A percentile compares a stretch with the other conserved stretches of the same genome.
phyloP scores from a whole-genome alignment of 2,888 invertebrate genomes.

The Sericinus montela region DNA sequence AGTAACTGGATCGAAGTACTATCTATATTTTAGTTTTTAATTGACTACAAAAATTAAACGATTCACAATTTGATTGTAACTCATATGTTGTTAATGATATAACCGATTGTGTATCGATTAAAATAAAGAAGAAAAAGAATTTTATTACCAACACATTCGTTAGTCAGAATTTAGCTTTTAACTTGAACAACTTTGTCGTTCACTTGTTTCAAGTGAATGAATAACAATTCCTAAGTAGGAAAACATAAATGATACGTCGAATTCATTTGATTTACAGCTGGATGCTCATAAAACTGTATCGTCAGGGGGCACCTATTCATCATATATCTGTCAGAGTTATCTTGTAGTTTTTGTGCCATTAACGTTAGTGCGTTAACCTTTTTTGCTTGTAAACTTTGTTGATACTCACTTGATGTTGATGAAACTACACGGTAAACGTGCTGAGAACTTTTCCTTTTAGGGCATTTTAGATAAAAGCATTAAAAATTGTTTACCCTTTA shows the following conservation, averaged over 20 bases:
- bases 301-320: conserved; percentile 53
- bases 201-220: no score
- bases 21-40: no score
- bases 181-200: no score
- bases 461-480: neutral
- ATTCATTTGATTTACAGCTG: conserved; percentile 36
- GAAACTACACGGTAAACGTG: neutral
- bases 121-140: no score
- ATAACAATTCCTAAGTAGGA: neutral
- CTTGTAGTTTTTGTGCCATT: conserved; percentile 56
- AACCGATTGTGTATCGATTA: no score
- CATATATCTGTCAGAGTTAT: conserved; percentile 61
- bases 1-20: no score
- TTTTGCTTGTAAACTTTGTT: conserved; percentile 32
- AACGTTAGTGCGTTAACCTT: conserved; percentile 57
- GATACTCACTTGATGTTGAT: neutral
- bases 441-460: neutral
- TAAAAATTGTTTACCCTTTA: neutral
- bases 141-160: no score
- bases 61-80: no score
- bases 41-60: no score
- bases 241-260: conserved; percentile 3
- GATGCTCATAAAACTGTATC: conserved; percentile 41
- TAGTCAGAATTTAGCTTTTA: no score
- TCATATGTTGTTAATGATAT: no score